Base-by-base conservation (phyloP, 37 sponge, comb jelly and placozoan genomes). In the Diacarnus erythraeanus region DNA sequence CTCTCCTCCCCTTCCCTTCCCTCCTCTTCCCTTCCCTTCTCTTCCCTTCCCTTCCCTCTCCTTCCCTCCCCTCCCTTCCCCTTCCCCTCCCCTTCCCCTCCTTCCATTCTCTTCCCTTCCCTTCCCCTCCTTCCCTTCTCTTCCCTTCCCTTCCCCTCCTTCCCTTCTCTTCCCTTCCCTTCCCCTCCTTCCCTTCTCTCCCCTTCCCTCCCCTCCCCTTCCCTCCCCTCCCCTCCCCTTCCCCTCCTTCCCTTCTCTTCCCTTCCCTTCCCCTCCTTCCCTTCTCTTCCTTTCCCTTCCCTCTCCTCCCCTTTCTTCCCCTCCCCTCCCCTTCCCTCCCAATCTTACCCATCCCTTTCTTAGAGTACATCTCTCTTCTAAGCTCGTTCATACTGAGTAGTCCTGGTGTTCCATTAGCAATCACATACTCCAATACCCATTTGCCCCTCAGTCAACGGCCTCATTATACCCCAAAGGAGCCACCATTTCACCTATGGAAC, bases 401-500 rank as follows among this genome's bases (percentile, higher is more conserved):
- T 27, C 35, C 43, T 20, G 74, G 74, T 3, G 20, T 71, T 23
- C 69, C 68, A 15, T 33, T 80, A 1, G 74, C 51, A 8, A 54
- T 82, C 47, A 44, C 64, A 18, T 72, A 6, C 30, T 27, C 39
- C 1, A 22, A 61, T 22, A n/a, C 29, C 3, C 29, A 36, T 34
- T 74, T 82, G 5, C 82, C 82, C 43, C 82, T 82, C 64, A 40
- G 29, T 21, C 74, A 74, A 3, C 72, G 82, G 38, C 82, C 82
- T 26, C 26, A 5, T 17, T 63, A 34, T 54, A 31, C 23, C 33
- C 38, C 20, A 25, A 47, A 22, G 15, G 44, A 61, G 8, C 57
- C 57, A 33, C 68, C 79, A 1, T n/a, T 79, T 3, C 57, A 79
- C 35, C 17, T 79, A 2, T 79, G 79, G 79, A 47, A 5, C 68